Conservation (phyloP, 2,888 invertebrate species). For the Papilio protenor region DNA sequence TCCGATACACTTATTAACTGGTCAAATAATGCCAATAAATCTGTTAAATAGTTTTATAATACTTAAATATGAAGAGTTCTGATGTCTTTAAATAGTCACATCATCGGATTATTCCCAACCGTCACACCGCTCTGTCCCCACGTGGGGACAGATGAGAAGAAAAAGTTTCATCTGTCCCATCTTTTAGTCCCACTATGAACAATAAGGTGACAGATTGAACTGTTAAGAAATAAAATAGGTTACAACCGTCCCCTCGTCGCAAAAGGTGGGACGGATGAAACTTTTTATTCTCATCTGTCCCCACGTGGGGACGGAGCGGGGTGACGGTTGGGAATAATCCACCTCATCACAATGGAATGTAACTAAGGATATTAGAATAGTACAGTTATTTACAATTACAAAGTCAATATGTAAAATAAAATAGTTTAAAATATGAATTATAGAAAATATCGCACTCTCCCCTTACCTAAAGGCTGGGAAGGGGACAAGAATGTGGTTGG, state of each 20-base stretch:
- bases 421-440: not conserved
- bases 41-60: constrained; percentile 67
- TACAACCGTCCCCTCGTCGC: no score
- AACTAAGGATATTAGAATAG: not conserved
- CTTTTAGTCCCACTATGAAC: no score
- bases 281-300: no score
- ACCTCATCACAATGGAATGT: no score
- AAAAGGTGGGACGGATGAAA: no score
- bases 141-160: no score
- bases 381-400: not conserved
- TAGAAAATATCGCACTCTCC: not conserved
- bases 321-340: no score
- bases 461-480: not conserved
- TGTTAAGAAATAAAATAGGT: no score
- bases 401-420: not conserved
- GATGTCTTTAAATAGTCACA: not conserved
- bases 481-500: not conserved
- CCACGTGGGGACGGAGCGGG: no score
- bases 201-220: no score
- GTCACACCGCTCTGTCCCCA: no score
- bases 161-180: no score
- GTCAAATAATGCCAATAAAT: constrained; percentile 72
- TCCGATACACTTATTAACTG: constrained; percentile 75
- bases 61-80: not conserved
- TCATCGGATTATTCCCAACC: not conserved